Evolutionary conservation across 2,888 invertebrate species (phyloP).

Genomic region (Orchestes rusci): DNA sequence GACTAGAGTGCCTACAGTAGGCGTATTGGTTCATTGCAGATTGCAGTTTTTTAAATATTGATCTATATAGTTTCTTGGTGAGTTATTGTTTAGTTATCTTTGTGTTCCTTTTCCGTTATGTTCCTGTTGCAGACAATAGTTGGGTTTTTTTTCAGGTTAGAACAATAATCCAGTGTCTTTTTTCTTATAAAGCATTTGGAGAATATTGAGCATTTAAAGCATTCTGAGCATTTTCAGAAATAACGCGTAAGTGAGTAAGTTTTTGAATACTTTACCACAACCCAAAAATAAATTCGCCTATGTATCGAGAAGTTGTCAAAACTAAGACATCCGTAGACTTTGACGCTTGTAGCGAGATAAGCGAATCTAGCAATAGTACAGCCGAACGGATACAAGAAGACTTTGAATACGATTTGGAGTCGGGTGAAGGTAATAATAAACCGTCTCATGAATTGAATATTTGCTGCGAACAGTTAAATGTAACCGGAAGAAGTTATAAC

Average conservation of each 20-base stretch:
- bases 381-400: conserved; percentile 44
- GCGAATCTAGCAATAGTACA: conserved; percentile 41
- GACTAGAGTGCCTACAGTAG: not conserved
- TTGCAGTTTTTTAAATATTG: not conserved
- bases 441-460: conserved; percentile 46
- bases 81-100: not conserved
- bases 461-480: conserved; percentile 44
- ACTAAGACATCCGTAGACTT: conserved; percentile 22
- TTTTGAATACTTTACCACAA: too few species aligned
- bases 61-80: not conserved
- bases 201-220: not conserved
- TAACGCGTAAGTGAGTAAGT: not conserved
- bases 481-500: conserved; percentile 44
- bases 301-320: conserved; percentile 34
- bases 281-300: too few species aligned
- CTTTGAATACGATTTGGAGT: conserved; percentile 44
- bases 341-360: conserved; percentile 41
- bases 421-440: conserved; percentile 42
- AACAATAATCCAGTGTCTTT: not conserved
- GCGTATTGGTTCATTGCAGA: not conserved
- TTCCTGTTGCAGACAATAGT: not conserved
- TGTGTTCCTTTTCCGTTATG: not conserved
- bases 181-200: not conserved
- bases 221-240: not conserved
- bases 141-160: not conserved